These are phyloP conservation scores for Augochlora pura DNA, from an alignment of 1,140 invertebrate species.

Conservation along the genomic window DNA sequence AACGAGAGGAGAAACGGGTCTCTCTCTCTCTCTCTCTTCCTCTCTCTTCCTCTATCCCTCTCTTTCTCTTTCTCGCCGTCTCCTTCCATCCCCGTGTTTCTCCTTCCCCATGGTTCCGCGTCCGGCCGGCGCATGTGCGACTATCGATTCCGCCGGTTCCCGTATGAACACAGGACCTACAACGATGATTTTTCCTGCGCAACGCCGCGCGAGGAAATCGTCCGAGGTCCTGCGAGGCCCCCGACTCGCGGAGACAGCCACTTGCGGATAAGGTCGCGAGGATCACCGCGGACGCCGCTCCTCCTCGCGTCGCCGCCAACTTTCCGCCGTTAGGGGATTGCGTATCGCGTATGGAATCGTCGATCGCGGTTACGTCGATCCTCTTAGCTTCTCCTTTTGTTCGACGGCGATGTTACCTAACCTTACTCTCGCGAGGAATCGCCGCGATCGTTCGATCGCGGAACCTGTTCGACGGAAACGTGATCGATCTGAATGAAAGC, in stretches of 20 bases:
- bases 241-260: not conserved
- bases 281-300: not conserved
- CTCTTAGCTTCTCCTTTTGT: too few species aligned
- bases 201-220: conserved; percentile 36
- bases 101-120: conserved; percentile 37
- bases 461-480: too few species aligned
- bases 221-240: conserved; percentile 27
- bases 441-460: too few species aligned
- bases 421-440: too few species aligned
- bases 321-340: not conserved
- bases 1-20: conserved; percentile 43
- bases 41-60: conserved; percentile 14
- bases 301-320: not conserved
- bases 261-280: not conserved
- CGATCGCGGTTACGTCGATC: too few species aligned
- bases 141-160: conserved; percentile 76
- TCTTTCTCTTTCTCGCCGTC: conserved; percentile 25
- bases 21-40: conserved; percentile 26
- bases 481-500: too few species aligned
- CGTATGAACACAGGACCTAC: conserved; percentile 67
- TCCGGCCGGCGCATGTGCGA: conserved; percentile 71
- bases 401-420: too few species aligned
- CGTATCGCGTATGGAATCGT: too few species aligned
- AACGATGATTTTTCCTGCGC: conserved; percentile 49
- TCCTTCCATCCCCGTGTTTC: conserved; percentile 33